Conservation (phyloP, 2,888 invertebrate species). For the Aquatica leii region DNA sequence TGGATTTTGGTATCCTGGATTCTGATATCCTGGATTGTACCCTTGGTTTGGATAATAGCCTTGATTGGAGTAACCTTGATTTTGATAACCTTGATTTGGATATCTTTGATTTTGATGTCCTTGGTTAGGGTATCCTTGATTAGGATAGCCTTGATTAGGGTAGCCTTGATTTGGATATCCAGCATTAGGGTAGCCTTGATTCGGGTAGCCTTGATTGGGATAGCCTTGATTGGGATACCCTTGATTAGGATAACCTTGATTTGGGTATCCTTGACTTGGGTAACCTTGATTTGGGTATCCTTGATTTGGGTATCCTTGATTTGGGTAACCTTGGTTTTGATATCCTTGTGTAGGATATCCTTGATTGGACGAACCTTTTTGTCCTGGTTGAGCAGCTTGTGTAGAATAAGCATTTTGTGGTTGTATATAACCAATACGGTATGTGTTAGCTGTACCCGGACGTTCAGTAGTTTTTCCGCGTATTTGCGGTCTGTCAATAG, state of each 20-base stretch:
- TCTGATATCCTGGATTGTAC: background rate
- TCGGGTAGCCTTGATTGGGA: slow-evolving; percentile 7
- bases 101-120: background rate
- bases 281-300: slow-evolving; percentile 2
- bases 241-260: slow-evolving; percentile 8
- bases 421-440: slow-evolving; percentile 34
- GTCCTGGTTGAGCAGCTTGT: slow-evolving; percentile 54
- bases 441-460: slow-evolving; percentile 44
- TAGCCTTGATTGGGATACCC: background rate
- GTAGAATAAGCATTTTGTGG: slow-evolving; percentile 50
- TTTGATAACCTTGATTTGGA: slow-evolving; percentile 6
- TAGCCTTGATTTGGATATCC: slow-evolving; percentile 10
- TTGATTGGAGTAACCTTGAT: background rate
- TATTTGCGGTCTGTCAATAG: slow-evolving; percentile 26
- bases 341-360: slow-evolving; percentile 41
- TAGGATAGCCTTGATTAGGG: slow-evolving; percentile 7
- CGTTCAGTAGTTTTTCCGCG: slow-evolving; percentile 53
- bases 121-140: slow-evolving; percentile 8
- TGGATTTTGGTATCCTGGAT: slow-evolving; percentile 8
- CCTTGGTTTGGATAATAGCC: slow-evolving; percentile 3
- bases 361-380: slow-evolving; percentile 26
- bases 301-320: slow-evolving; percentile 17
- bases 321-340: slow-evolving; percentile 39
- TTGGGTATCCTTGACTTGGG: slow-evolving; percentile 11
- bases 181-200: slow-evolving; percentile 2